Evolutionary conservation across 2,113 vertebrate genomes (phyloP).

Genomic region (Pygathrix nemaeus): DNA sequence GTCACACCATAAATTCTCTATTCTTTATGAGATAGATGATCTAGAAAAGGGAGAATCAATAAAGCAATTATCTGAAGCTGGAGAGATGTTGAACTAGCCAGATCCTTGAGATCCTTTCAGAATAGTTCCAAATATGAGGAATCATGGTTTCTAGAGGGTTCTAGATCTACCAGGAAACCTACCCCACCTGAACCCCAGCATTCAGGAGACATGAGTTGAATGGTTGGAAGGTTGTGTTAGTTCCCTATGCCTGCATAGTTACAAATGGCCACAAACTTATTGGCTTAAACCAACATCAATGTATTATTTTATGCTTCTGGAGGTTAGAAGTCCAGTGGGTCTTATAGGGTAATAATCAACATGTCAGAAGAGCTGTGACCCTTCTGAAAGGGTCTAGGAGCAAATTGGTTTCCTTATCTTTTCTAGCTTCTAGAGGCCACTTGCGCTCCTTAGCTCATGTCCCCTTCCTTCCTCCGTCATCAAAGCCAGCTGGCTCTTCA

Average conservation of each 20-base stretch:
- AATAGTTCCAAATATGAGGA: not conserved
- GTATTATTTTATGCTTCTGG: too few species aligned
- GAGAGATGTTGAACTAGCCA: too few species aligned
- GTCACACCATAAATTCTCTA: accelerated
- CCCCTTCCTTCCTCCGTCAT: not conserved
- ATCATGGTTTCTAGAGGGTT: not conserved
- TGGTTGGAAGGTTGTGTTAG: too few species aligned
- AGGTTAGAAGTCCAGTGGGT: not conserved
- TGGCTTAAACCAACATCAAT: not conserved
- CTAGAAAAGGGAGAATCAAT: not conserved
- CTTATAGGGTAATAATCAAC: accelerated
- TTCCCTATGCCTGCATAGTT: not conserved
- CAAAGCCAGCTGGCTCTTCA: not conserved
- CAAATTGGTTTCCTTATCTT: not conserved
- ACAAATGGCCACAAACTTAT: not conserved
- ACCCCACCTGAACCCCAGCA: not conserved
- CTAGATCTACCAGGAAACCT: not conserved
- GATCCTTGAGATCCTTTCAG: not conserved
- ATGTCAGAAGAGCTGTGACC: not conserved
- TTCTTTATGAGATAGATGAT: not conserved
- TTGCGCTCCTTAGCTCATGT: accelerated
- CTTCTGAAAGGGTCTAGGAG: not conserved
- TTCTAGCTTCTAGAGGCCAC: not conserved
- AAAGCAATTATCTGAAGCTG: not conserved
- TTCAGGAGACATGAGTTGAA: not conserved